These are phyloP conservation scores for Hydrozoanthus gracilis DNA, from an alignment of 92 coral and sea anemone genomes.

Conservation along the genomic window DNA sequence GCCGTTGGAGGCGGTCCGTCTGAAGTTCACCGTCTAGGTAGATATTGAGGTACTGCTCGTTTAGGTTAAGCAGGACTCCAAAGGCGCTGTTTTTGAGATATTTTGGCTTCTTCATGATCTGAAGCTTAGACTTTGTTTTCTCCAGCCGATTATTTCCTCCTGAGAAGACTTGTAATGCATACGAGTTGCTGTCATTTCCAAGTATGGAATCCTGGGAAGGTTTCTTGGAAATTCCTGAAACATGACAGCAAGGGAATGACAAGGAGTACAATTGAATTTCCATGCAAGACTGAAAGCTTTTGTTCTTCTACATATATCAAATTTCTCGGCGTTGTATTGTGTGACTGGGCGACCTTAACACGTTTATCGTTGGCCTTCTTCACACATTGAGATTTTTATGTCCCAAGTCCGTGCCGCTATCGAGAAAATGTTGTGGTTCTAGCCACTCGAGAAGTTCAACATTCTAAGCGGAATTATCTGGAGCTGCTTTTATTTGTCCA, in stretches of 20 bases:
- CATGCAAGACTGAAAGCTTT: not conserved
- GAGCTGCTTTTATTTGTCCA: no score
- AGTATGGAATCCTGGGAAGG: constrained; percentile 73
- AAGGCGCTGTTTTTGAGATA: constrained; percentile 76
- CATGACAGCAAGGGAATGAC: not conserved
- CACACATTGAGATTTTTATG: no score
- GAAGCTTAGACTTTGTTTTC: constrained; percentile 76
- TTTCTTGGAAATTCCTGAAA: constrained; percentile 74
- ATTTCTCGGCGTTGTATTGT: no score
- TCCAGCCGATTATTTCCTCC: constrained; percentile 72
- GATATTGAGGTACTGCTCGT: constrained; percentile 74
- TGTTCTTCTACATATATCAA: no score
- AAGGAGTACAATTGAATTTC: not conserved
- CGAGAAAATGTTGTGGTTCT: no score
- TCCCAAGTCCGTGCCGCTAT: no score
- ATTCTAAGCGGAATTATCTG: no score
- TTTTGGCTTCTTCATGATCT: constrained; percentile 69
- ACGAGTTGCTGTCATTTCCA: constrained; percentile 77
- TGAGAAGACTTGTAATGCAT: constrained; percentile 78
- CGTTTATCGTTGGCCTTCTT: no score
- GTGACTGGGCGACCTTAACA: no score
- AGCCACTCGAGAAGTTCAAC: no score
- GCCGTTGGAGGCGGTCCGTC: constrained; percentile 59
- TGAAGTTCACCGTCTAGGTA: constrained; percentile 88
- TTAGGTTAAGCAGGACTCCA: constrained; percentile 81